phyloP scores from a whole-genome alignment of 2,888 invertebrate genomes.

The Brachypalpus laphriformis region DNA sequence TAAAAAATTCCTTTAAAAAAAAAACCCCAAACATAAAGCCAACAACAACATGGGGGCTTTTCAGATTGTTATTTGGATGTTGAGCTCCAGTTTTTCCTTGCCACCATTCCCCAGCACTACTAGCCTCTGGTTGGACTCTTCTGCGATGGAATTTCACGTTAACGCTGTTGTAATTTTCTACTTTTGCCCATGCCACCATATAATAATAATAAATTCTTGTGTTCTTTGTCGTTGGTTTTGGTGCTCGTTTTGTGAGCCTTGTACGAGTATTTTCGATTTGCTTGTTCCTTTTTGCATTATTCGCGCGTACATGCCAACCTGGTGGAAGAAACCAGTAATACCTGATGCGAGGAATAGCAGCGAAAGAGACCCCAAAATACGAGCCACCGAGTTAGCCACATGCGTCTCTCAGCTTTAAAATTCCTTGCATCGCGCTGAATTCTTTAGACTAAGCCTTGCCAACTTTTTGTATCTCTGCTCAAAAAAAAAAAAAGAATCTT shows the following conservation, averaged over 20 bases:
- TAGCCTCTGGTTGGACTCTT: slow-evolving; percentile 18
- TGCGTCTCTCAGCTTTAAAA: slow-evolving; percentile 50
- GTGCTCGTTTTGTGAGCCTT: slow-evolving; percentile 10
- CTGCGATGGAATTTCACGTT: slow-evolving; percentile 67
- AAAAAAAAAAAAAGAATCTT: slow-evolving; percentile 28
- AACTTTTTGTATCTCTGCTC: slow-evolving; percentile 19
- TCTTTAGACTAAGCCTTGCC: slow-evolving; percentile 50
- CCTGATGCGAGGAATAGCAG: slow-evolving; percentile 49
- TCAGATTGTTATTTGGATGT: slow-evolving; percentile 71
- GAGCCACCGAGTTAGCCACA: slow-evolving; percentile 5
- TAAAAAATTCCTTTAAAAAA: slow-evolving; percentile 58
- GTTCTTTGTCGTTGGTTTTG: slow-evolving; percentile 28
- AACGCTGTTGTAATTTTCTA: slow-evolving; percentile 68
- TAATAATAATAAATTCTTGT: slow-evolving; percentile 72
- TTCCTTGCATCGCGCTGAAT: slow-evolving; percentile 69
- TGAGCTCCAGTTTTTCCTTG: slow-evolving; percentile 46
- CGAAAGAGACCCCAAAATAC: slow-evolving; percentile 42
- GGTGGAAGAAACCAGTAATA: slow-evolving; percentile 64
- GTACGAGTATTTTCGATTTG: slow-evolving; percentile 40
- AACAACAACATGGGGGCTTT: slow-evolving; percentile 51
- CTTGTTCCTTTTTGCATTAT: slow-evolving; percentile 62
- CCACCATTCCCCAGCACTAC: background rate
- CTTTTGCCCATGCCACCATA: slow-evolving; percentile 67
- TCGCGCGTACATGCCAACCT: slow-evolving; percentile 59
- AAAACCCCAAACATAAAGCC: slow-evolving; percentile 6